Conservation (phyloP, 2,797 vertebrate genomes). For the Pipistrellus kuhlii region DNA sequence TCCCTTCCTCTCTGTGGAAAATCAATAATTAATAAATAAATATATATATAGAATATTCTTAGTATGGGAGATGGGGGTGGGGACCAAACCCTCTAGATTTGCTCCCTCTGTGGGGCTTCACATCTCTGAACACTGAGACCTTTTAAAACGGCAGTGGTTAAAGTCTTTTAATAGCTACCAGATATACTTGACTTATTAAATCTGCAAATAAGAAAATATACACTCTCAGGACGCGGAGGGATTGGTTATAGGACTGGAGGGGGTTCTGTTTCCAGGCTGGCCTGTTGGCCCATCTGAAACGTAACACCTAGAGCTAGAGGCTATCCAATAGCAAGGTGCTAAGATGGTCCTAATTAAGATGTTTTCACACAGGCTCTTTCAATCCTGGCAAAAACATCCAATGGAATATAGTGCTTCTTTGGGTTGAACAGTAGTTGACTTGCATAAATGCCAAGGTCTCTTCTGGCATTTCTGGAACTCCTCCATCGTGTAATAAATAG, state of each 20-base stretch:
- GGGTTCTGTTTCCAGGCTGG: constrained; percentile 58
- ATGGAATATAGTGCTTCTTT: constrained; percentile 64
- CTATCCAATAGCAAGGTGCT: constrained; percentile 37
- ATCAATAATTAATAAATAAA: no score
- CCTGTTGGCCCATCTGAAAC: constrained; percentile 43
- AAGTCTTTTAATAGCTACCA: constrained; percentile 69
- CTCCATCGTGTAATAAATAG: constrained; percentile 76
- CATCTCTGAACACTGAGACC: constrained; percentile 63
- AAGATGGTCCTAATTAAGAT: constrained; percentile 60
- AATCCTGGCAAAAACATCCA: constrained; percentile 61
- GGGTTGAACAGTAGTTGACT: constrained; percentile 69
- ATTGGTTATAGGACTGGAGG: neutral
- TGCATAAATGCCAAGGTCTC: constrained; percentile 73
- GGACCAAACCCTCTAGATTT: neutral
- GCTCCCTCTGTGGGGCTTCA: neutral
- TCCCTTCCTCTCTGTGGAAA: no score
- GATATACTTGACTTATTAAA: constrained; percentile 70
- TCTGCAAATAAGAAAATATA: constrained; percentile 78
- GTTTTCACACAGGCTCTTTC: constrained; percentile 64
- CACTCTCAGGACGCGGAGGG: constrained; percentile 28
- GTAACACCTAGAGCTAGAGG: constrained; percentile 31
- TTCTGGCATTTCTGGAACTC: constrained; percentile 75
- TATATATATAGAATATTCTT: constrained; percentile 40
- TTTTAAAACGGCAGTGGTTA: constrained; percentile 58
- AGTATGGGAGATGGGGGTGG: neutral